Percentiles rank a stretch among this genome's conserved stretches.
Conservation (phyloP, 35 echinoderm and acorn worm species). For the Nesometra sesokonis region DNA sequence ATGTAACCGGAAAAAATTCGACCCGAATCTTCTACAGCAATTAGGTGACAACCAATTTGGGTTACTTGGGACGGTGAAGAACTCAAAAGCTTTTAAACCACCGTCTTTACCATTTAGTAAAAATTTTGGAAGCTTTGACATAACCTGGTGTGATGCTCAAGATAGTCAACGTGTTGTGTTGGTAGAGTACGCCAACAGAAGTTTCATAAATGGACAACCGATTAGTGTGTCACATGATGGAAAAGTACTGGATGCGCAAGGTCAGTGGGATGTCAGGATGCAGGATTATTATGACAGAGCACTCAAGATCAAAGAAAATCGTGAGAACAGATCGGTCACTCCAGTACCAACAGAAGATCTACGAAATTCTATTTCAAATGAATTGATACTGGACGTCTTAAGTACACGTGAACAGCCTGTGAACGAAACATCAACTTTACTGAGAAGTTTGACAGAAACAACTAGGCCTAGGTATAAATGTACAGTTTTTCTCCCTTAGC, state of each 20-base stretch:
- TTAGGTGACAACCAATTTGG: neutral
- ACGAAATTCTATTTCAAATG: neutral
- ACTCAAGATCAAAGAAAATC: slow-evolving; percentile 10
- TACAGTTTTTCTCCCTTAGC: too few species aligned
- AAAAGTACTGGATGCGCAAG: slow-evolving; percentile 15
- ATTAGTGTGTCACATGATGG: slow-evolving; percentile 38
- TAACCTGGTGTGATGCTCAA: slow-evolving; percentile 59
- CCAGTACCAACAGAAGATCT: neutral
- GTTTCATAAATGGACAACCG: slow-evolving; percentile 76
- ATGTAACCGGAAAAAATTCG: neutral
- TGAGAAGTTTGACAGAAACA: neutral
- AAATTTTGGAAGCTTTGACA: slow-evolving; percentile 80
- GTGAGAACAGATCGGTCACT: neutral
- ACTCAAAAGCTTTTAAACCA: neutral
- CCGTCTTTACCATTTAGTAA: slow-evolving; percentile 57
- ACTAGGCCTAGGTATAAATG: too few species aligned
- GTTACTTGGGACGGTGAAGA: neutral
- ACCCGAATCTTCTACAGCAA: neutral
- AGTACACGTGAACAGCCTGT: neutral
- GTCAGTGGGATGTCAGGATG: slow-evolving; percentile 4
- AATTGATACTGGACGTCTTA: neutral
- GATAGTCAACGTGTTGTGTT: slow-evolving; percentile 68
- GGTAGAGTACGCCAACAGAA: slow-evolving; percentile 65
- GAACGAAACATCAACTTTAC: neutral
- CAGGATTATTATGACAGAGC: slow-evolving; percentile 50